Percentiles rank a stretch among this genome's conserved stretches.
phyloP scores from a whole-genome alignment of 2,113 vertebrate species.

The Jacana jacana region DNA sequence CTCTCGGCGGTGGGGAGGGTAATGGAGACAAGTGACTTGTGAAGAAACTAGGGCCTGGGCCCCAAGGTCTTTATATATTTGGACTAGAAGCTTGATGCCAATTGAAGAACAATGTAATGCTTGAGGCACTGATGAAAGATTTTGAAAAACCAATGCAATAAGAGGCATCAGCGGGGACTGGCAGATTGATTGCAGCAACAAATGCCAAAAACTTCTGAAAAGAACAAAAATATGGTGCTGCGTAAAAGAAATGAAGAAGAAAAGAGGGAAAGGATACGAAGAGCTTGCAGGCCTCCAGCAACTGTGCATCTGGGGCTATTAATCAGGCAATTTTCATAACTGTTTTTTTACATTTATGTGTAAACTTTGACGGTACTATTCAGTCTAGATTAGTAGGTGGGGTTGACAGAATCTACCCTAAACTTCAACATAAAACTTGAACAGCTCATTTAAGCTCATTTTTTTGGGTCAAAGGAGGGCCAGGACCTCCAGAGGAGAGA shows the following conservation, averaged over 20 bases:
- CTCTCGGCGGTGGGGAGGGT: neutral
- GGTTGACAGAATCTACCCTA: neutral
- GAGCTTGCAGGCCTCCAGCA: neutral
- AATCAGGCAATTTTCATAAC: neutral
- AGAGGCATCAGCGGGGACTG: neutral
- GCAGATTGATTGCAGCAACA: constrained; percentile 26
- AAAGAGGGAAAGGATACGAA: neutral
- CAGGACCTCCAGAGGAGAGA: neutral
- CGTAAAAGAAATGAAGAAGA: neutral
- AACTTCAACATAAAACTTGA: neutral
- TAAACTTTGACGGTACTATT: neutral
- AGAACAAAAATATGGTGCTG: neutral
- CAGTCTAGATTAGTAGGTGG: neutral
- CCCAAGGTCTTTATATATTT: neutral
- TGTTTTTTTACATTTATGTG: neutral
- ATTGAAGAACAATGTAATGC: neutral
- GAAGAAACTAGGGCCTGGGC: neutral
- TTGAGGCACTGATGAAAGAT: neutral
- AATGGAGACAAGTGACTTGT: neutral
- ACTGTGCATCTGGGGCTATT: neutral
- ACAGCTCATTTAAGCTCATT: neutral
- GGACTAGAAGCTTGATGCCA: neutral
- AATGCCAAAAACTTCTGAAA: constrained; percentile 8
- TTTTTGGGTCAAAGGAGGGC: neutral
- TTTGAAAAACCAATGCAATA: neutral